phyloP scores from a whole-genome alignment of 2,888 invertebrate species.

The Trissolcus brochymenae region DNA sequence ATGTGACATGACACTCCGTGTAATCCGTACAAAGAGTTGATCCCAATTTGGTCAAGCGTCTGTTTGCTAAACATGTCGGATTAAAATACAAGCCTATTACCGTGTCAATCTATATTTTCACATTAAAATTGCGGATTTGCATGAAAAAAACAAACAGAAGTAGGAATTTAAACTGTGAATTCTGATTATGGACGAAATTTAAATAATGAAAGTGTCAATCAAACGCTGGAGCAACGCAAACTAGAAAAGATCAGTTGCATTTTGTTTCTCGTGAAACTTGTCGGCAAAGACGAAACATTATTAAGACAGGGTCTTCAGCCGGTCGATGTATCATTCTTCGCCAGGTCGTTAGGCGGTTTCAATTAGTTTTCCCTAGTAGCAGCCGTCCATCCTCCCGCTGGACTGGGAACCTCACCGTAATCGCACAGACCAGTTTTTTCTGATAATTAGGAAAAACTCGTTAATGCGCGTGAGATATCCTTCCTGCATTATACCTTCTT shows the following conservation, averaged over 20 bases:
- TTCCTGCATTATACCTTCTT: conserved; percentile 47
- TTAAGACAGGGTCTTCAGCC: conserved; percentile 70
- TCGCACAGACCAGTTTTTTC: conserved; percentile 72
- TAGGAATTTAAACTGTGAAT: conserved; percentile 32
- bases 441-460: conserved; percentile 75
- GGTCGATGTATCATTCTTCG: conserved; percentile 76
- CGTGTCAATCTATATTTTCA: conserved; percentile 47
- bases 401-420: conserved; percentile 66
- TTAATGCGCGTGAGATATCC: conserved; percentile 70
- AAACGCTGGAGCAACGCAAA: conserved; percentile 5
- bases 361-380: conserved; percentile 74
- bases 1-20: conserved; percentile 70
- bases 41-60: conserved; percentile 71
- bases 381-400: conserved; percentile 57
- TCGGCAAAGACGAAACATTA: conserved; percentile 70
- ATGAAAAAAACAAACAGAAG: conserved; percentile 18
- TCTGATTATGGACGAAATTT: conserved; percentile 10
- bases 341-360: conserved; percentile 76
- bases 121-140: conserved; percentile 1
- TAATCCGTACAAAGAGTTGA: conserved; percentile 75
- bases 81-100: conserved; percentile 49
- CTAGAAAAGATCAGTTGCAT: conserved; percentile 65
- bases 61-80: conserved; percentile 56
- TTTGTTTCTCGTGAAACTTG: conserved; percentile 61
- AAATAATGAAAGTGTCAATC: conserved; percentile 33